Conservation (phyloP, 2,888 invertebrate genomes). For the Rhingia rostrata region DNA sequence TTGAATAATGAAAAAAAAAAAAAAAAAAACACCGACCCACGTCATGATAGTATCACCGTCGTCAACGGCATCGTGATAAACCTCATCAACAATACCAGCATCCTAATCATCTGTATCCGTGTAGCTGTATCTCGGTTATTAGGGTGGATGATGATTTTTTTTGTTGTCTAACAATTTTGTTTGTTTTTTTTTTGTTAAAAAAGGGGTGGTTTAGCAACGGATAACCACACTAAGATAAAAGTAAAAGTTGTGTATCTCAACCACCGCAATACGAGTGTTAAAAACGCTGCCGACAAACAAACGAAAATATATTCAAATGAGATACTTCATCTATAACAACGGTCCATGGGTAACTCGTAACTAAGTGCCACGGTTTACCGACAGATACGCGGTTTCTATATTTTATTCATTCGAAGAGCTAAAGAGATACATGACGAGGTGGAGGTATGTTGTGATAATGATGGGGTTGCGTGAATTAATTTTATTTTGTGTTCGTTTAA, state of each 20-base stretch:
- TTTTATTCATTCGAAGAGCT: neutral
- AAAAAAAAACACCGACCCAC: neutral
- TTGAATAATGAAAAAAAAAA: no score
- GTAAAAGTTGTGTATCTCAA: slow-evolving; percentile 1
- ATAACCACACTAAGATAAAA: slow-evolving; percentile 4
- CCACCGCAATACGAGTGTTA: slow-evolving; percentile 25
- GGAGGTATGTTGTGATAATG: slow-evolving; percentile 2
- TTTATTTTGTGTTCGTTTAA: slow-evolving; percentile 39
- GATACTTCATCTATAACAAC: slow-evolving; percentile 18
- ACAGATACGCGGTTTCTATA: no score
- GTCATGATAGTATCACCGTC: neutral
- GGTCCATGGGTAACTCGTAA: slow-evolving; percentile 4
- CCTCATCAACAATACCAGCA: slow-evolving; percentile 22
- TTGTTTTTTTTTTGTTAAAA: neutral
- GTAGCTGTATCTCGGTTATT: neutral
- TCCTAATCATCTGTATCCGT: slow-evolving; percentile 28
- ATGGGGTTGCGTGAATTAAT: slow-evolving; percentile 62
- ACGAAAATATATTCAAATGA: slow-evolving; percentile 46
- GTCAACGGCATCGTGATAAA: slow-evolving; percentile 6
- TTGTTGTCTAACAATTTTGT: no score
- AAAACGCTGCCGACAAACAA: slow-evolving; percentile 11
- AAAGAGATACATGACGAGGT: neutral
- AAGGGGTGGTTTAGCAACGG: slow-evolving; percentile 1
- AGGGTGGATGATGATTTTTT: no score
- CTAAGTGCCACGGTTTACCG: neutral